phyloP scores from a whole-genome alignment of 2,113 vertebrate genomes.

The Lanius collurio region DNA sequence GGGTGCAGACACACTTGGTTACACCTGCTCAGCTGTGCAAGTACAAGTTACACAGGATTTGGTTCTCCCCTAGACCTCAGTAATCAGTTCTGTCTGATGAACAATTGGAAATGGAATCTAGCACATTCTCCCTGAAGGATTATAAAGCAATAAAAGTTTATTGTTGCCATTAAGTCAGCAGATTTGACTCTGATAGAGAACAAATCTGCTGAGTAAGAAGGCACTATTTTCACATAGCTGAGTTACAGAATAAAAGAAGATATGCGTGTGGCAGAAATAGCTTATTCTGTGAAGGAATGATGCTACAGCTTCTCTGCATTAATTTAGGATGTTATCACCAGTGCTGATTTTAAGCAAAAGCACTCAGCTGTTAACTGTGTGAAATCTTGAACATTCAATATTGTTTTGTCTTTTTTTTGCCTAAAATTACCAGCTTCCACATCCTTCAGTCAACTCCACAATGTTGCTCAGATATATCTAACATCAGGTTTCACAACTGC shows the following conservation, averaged over 20 bases:
- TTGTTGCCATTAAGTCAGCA: background rate
- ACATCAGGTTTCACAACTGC: background rate
- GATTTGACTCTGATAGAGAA: background rate
- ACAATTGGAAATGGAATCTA: background rate
- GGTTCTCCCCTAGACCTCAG: background rate
- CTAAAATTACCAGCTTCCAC: background rate
- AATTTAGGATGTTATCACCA: background rate
- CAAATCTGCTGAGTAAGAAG: background rate
- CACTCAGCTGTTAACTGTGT: background rate
- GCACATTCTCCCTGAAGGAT: background rate
- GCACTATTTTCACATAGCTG: background rate
- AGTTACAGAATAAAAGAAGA: background rate
- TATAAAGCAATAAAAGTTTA: background rate
- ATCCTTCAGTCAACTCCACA: background rate
- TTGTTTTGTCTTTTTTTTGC: background rate
- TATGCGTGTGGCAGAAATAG: background rate
- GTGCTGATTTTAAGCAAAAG: background rate
- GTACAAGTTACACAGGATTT: background rate
- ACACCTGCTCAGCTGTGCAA: background rate
- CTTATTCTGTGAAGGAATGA: background rate
- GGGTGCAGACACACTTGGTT: background rate
- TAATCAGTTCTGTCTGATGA: background rate
- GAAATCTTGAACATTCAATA: background rate
- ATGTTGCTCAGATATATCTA: background rate
- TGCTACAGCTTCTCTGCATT: background rate